phyloP scores from a whole-genome alignment of 2,888 invertebrate species.

The Dysmachus trigonus region DNA sequence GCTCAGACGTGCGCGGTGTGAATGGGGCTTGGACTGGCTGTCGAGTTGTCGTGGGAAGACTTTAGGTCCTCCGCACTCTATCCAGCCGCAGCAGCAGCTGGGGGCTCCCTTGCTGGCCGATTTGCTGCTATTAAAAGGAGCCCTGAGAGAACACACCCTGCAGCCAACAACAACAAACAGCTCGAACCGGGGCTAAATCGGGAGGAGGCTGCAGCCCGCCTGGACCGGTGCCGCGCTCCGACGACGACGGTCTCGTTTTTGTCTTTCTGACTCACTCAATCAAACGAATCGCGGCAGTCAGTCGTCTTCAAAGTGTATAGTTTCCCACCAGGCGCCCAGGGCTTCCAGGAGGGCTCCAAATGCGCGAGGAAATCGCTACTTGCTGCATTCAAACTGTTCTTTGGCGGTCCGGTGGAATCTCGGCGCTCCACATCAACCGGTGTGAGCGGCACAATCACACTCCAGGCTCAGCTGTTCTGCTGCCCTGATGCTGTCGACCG shows the following conservation, averaged over 20 bases:
- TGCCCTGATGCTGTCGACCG: slow-evolving; percentile 60
- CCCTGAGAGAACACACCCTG: slow-evolving; percentile 25
- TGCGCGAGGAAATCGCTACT: background rate
- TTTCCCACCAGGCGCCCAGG: slow-evolving; percentile 53
- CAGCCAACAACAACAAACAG: slow-evolving; percentile 25
- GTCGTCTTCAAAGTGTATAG: slow-evolving; percentile 56
- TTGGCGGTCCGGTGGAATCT: background rate
- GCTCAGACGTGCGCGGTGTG: slow-evolving; percentile 17
- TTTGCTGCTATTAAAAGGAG: background rate
- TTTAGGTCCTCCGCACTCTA: background rate
- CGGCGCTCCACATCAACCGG: background rate
- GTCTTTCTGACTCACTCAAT: slow-evolving; percentile 46
- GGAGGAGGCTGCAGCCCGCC: slow-evolving; percentile 10
- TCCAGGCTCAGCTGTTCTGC: slow-evolving; percentile 52
- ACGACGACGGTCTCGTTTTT: background rate
- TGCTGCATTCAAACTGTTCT: background rate
- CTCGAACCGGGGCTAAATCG: background rate
- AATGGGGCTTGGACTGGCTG: slow-evolving; percentile 18
- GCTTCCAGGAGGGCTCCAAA: background rate
- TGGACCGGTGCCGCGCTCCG: slow-evolving; percentile 10
- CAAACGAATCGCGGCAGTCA: slow-evolving; percentile 50
- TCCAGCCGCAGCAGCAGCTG: too few species aligned
- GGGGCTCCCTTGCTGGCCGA: background rate
- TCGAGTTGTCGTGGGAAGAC: background rate
- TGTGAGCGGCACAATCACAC: background rate